A percentile compares a stretch with the other conserved stretches of the same genome.
phyloP scores from a whole-genome alignment of 2,888 invertebrate genomes.

The Limnephilus lunatus region DNA sequence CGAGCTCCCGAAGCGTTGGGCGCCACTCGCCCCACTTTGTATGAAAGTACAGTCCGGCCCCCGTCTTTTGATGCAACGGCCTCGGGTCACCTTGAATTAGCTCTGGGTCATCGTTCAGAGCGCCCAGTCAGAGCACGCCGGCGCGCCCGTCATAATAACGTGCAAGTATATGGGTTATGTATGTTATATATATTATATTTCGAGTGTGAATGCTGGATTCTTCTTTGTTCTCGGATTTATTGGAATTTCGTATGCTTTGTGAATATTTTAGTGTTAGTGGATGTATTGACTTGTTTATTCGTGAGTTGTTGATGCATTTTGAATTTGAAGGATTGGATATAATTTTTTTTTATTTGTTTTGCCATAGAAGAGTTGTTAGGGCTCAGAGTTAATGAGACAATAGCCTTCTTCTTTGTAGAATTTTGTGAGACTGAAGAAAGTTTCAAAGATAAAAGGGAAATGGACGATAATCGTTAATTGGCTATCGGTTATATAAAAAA shows the following conservation, averaged over 20 bases:
- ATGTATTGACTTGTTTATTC: not conserved
- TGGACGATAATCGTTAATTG: no score
- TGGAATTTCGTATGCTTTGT: not conserved
- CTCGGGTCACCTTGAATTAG: slow-evolving; percentile 60
- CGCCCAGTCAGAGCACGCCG: not conserved
- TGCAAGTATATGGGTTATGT: not conserved
- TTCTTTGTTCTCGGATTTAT: slow-evolving; percentile 11
- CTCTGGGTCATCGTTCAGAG: slow-evolving; percentile 62
- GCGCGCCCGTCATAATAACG: slow-evolving; percentile 2
- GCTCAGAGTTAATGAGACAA: no score
- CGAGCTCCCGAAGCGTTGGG: not conserved
- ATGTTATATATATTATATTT: slow-evolving; percentile 6
- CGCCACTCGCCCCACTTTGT: not conserved
- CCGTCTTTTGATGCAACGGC: slow-evolving; percentile 43
- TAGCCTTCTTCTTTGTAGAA: no score
- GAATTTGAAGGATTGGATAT: not conserved
- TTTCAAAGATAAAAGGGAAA: no score
- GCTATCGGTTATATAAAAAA: no score
- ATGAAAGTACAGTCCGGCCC: slow-evolving; percentile 41
- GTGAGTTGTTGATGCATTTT: not conserved
- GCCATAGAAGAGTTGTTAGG: no score
- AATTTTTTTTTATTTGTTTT: no score
- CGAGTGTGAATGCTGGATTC: not conserved
- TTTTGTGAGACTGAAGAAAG: no score
- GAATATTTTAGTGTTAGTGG: not conserved